Evolutionary conservation across 1,140 invertebrate genomes (phyloP), one percentile per base, ranked within the genome.

Genomic region (Pseudoatta argentina): DNA sequence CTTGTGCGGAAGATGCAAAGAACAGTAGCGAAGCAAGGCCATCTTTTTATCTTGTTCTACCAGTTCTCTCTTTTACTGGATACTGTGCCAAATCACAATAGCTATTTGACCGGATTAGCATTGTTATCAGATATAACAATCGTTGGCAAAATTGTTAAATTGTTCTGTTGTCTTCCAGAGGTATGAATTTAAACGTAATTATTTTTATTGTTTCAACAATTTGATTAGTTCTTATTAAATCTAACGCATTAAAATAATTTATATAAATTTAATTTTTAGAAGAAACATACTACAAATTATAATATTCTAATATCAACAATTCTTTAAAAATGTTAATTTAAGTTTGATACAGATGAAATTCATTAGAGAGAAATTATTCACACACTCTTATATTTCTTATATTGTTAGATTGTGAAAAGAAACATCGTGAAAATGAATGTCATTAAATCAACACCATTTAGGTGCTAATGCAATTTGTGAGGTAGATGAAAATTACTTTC

Each of bases 1-100:
- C 69, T 73, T 57, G 55, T 39, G 79, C 67, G 69, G 79, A 83
- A 83, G 79, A 73, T 83, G 55, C 69, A 73, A 73, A 83, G 79
- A 83, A 81, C 48, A 27, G 14, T 18, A 48, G 27, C 53, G 78
- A 57, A 10, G 67, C 67, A 82, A 82, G 78, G 79, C 27, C 79
- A n/a, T 61, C 55, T 83, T 75, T 83, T 83, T 83, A 61, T 83
- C 39, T 75, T 67, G 67, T 51, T 24, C 24, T 24, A 30, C 27
- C 48, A 44, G 39, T 57, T 71, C 48, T 44, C 48, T 44, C 44
- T 83, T 75, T 48, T 27, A 67, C 14, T 24, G 14, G 16, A 59
- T 21, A 61, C 5, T 61, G 39, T 61, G 27, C 39, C 79, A 75
- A 83, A 82, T 72, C 66, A 44, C 10, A 82, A 61, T 82, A 27